Evolutionary conservation across 2,888 invertebrate species (phyloP).

Genomic region (Phaedon cochleariae): DNA sequence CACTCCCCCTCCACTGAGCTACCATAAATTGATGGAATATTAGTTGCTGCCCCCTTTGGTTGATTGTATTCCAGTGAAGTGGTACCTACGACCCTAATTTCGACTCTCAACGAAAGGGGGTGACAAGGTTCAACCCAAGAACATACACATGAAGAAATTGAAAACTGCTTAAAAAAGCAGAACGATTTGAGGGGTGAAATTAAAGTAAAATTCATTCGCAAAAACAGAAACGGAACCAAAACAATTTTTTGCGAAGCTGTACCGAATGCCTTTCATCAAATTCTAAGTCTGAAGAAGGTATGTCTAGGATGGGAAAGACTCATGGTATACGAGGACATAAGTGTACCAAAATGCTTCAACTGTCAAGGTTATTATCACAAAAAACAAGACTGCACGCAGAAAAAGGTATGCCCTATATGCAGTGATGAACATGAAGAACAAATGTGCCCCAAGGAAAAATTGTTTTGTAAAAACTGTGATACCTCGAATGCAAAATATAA

Average conservation of each 20-base stretch:
- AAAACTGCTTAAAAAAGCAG: background rate
- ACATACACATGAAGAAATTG: background rate
- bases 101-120: too few species aligned
- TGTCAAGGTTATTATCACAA: constrained; percentile 18
- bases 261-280: background rate
- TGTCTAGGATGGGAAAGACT: constrained; percentile 19
- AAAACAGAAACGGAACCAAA: background rate
- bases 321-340: constrained; percentile 17
- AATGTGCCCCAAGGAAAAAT: background rate
- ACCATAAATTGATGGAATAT: too few species aligned
- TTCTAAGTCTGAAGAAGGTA: constrained; percentile 8
- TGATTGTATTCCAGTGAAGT: too few species aligned
- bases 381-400: constrained; percentile 6
- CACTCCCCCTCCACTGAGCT: too few species aligned
- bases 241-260: background rate
- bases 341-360: constrained; percentile 13
- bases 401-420: constrained; percentile 11
- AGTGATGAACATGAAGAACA: constrained; percentile 14
- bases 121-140: background rate
- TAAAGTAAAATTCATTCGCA: background rate
- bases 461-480: constrained; percentile 17
- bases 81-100: background rate
- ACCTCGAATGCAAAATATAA: background rate
- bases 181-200: background rate
- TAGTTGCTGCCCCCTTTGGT: too few species aligned